These are phyloP conservation scores for Chironomus tepperi DNA, from an alignment of 1,140 invertebrate species.

Conservation along the genomic window DNA sequence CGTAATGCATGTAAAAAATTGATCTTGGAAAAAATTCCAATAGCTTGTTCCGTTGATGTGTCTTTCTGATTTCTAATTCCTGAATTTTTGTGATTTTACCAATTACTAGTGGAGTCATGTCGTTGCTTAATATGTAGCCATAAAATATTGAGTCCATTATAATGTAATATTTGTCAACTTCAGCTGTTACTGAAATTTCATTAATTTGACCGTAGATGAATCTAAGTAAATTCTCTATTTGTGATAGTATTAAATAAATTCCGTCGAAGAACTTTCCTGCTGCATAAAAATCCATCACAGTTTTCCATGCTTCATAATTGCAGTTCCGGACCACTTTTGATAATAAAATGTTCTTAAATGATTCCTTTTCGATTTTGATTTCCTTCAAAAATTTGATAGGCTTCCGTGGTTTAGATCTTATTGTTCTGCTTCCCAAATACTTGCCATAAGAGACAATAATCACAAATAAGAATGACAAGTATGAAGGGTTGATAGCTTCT, in stretches of 20 bases:
- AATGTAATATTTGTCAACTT: conserved; percentile 29
- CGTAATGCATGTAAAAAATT: conserved; percentile 26
- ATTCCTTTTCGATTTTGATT: background rate
- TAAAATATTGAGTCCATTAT: conserved; percentile 29
- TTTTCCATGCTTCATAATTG: background rate
- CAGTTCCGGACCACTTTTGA: background rate
- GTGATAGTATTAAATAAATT: conserved; percentile 26
- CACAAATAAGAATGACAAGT: conserved; percentile 24
- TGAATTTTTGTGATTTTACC: background rate
- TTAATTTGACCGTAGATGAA: conserved; percentile 28
- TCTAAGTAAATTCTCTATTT: conserved; percentile 29
- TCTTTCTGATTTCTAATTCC: conserved; percentile 23
- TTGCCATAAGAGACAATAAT: background rate
- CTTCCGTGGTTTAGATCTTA: no score
- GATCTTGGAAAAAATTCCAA: background rate
- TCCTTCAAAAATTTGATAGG: background rate
- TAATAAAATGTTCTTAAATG: background rate
- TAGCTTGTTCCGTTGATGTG: background rate
- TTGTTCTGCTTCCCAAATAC: background rate
- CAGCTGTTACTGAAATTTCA: conserved; percentile 27
- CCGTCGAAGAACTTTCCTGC: background rate
- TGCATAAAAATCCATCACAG: background rate
- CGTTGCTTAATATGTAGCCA: background rate
- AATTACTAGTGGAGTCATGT: background rate
- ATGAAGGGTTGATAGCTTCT: conserved; percentile 26